These are phyloP conservation scores for Recurvirostra avosetta DNA, from an alignment of 2,113 vertebrate genomes.

Conservation along the genomic window DNA sequence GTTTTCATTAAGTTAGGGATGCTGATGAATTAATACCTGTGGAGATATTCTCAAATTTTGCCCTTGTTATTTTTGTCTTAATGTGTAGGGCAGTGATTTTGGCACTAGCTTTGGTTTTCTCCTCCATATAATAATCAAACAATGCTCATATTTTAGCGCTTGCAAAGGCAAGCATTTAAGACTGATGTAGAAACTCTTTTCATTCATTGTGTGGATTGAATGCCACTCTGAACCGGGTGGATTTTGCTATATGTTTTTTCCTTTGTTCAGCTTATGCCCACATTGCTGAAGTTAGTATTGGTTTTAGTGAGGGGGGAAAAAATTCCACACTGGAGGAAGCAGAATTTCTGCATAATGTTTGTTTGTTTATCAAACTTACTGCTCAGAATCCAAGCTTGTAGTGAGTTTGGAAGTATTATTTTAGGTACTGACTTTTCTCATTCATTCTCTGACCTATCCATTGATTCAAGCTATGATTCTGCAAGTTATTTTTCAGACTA, in stretches of 20 bases:
- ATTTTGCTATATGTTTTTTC: not conserved
- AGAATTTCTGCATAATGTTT: not conserved
- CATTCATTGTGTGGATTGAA: not conserved
- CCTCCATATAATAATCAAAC: not conserved
- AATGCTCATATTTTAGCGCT: not conserved
- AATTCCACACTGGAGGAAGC: not conserved
- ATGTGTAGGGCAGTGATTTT: not conserved
- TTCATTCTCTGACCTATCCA: not conserved
- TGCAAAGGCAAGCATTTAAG: not conserved
- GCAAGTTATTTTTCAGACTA: not conserved
- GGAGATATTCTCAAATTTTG: not conserved
- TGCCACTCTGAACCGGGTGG: not conserved
- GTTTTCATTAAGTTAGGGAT: not conserved
- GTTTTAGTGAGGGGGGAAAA: not conserved
- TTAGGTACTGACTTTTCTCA: not conserved
- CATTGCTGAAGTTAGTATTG: not conserved
- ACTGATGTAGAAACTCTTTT: not conserved
- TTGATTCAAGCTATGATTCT: not conserved
- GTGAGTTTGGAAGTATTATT: not conserved
- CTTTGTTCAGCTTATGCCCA: not conserved
- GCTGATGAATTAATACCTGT: not conserved
- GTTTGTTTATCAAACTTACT: not conserved
- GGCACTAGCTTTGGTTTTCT: not conserved
- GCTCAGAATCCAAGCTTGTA: not conserved
- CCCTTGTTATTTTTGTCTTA: not conserved